These are phyloP conservation scores for Portunus trituberculatus DNA, from an alignment of 1,140 invertebrate species.

Conservation along the genomic window DNA sequence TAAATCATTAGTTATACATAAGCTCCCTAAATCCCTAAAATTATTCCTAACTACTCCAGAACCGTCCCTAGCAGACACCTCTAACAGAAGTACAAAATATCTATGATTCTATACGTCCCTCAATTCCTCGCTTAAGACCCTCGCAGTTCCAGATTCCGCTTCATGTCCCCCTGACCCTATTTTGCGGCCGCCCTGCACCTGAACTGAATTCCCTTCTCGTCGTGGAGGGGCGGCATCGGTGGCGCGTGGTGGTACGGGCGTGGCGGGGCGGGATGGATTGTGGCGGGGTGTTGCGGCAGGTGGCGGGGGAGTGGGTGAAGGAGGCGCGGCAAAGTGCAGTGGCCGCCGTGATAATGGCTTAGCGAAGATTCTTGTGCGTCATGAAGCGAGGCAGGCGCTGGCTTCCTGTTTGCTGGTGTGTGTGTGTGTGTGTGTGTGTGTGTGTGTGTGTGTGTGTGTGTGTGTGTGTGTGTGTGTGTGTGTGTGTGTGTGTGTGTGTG, in stretches of 20 bases:
- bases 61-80: no score
- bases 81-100: no score
- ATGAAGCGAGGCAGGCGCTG: no score
- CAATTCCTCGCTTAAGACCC: no score
- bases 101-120: no score
- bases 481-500: conserved; percentile 19
- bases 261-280: not conserved
- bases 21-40: no score
- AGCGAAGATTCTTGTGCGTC: no score
- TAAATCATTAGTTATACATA: no score
- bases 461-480: not conserved
- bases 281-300: not conserved
- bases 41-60: no score
- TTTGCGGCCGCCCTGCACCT: not conserved
- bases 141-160: no score
- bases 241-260: not conserved
- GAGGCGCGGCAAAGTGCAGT: not conserved
- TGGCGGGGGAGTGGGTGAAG: conserved; percentile 13
- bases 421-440: no score
- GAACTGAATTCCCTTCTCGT: not conserved
- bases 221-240: not conserved
- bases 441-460: conserved; percentile 22
- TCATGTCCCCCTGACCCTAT: no score
- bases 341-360: not conserved
- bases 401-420: not conserved